A percentile compares a stretch with the other conserved stretches of the same genome.
Evolutionary conservation across 2,888 invertebrate species (phyloP).

Genomic region (Dexiosoma caninum): DNA sequence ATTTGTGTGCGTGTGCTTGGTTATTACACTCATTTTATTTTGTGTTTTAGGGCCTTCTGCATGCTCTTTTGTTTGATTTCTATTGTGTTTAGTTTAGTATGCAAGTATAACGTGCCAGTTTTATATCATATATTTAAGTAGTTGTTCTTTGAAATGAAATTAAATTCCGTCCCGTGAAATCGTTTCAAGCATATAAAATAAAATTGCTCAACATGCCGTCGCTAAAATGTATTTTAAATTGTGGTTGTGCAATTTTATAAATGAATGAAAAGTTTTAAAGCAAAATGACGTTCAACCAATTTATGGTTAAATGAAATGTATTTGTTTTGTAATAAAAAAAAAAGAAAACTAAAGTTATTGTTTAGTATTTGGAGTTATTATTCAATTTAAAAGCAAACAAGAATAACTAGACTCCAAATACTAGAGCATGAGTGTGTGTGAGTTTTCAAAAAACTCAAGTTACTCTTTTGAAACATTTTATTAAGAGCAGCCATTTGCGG

Average conservation of each 20-base stretch:
- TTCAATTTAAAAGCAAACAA: slow-evolving; percentile 16
- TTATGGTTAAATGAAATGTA: not conserved
- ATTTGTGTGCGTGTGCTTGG: not conserved
- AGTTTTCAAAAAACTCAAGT: slow-evolving; percentile 19
- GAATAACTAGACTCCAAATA: slow-evolving; percentile 14
- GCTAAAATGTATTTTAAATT: slow-evolving; percentile 5
- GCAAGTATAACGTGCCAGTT: slow-evolving; percentile 57
- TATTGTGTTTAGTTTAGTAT: slow-evolving; percentile 56
- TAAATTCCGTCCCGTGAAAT: slow-evolving; percentile 38
- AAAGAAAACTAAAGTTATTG: not conserved
- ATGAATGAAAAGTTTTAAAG: not conserved
- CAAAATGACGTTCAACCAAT: not conserved
- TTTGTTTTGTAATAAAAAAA: not conserved
- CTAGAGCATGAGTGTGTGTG: not conserved
- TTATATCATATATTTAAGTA: slow-evolving; percentile 38
- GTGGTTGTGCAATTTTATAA: not conserved
- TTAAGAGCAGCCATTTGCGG: slow-evolving; percentile 2
- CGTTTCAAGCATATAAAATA: not conserved
- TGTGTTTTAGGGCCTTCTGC: slow-evolving; percentile 36
- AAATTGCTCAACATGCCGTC: slow-evolving; percentile 39
- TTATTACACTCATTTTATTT: slow-evolving; percentile 17
- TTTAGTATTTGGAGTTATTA: slow-evolving; percentile 41
- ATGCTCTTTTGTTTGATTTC: slow-evolving; percentile 36
- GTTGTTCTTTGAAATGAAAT: slow-evolving; percentile 9
- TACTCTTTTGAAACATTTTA: slow-evolving; percentile 26